Evolutionary conservation across 2,113 vertebrate genomes (phyloP).

Genomic region (Pedionomus torquatus): DNA sequence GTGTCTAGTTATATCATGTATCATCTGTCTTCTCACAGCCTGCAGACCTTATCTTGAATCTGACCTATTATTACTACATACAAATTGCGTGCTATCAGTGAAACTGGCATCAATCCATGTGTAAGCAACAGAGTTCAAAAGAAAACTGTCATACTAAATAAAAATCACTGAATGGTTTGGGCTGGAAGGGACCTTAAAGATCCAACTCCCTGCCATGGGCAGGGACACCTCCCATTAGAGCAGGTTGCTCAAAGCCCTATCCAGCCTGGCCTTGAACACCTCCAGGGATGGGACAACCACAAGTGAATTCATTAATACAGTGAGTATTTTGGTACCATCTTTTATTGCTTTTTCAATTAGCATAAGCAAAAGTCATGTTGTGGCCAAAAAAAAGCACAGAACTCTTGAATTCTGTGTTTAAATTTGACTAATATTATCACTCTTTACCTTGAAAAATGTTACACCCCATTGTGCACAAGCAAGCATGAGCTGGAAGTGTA

Average conservation of each 20-base stretch:
- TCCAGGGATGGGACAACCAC: no score
- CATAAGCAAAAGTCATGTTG: not conserved
- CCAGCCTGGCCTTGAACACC: no score
- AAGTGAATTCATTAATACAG: not conserved
- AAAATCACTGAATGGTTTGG: not conserved
- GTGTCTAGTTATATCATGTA: not conserved
- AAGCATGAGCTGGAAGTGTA: not conserved
- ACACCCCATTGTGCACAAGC: fast-evolving
- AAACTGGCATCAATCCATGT: not conserved
- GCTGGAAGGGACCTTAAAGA: no score
- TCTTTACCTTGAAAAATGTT: not conserved
- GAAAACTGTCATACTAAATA: not conserved
- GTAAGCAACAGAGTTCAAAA: not conserved
- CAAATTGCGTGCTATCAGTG: not conserved
- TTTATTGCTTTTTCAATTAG: not conserved
- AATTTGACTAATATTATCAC: not conserved
- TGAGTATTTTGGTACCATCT: not conserved
- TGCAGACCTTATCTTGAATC: not conserved
- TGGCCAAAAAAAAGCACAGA: not conserved
- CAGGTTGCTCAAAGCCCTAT: no score
- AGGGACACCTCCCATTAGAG: no score
- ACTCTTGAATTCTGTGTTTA: not conserved
- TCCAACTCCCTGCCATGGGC: no score
- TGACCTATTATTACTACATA: not conserved
- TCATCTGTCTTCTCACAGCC: not conserved